Conservation (phyloP, 2,797 vertebrate species). For the Semotilus atromaculatus region DNA sequence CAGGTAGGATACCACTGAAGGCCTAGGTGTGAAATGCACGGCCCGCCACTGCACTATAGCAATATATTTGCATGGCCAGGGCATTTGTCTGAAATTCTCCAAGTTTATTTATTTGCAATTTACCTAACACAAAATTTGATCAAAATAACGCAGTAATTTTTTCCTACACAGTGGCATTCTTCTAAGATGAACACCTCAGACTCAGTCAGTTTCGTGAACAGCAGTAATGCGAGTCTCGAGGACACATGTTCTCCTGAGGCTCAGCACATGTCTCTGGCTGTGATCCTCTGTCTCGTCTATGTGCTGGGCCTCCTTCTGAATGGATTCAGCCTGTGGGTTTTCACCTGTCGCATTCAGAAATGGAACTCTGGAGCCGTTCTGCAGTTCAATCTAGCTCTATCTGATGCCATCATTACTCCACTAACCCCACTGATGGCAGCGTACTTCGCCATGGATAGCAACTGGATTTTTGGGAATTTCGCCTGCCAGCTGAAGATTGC, state of each 20-base stretch:
- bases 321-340: conserved; percentile 74
- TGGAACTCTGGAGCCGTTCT: conserved; percentile 75
- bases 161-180: neutral
- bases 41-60: too few relatives aligned
- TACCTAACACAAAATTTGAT: neutral
- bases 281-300: conserved; percentile 71
- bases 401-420: conserved; percentile 69
- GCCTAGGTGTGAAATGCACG: too few relatives aligned
- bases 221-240: conserved; percentile 19
- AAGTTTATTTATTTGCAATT: neutral
- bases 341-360: conserved; percentile 69
- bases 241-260: conserved; percentile 44
- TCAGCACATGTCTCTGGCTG: conserved; percentile 62
- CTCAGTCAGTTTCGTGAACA: conserved; percentile 30
- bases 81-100: neutral
- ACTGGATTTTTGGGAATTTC: conserved; percentile 71
- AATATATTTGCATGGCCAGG: neutral
- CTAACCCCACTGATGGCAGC: conserved; percentile 68
- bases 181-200: conserved; percentile 30
- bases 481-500: conserved; percentile 73
- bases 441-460: conserved; percentile 66
- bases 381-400: conserved; percentile 79
- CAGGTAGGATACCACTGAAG: too few relatives aligned
- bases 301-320: conserved; percentile 74
- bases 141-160: neutral